These are phyloP conservation scores for Ctenicera cuprea DNA, from an alignment of 2,888 invertebrate genomes.

Conservation along the genomic window DNA sequence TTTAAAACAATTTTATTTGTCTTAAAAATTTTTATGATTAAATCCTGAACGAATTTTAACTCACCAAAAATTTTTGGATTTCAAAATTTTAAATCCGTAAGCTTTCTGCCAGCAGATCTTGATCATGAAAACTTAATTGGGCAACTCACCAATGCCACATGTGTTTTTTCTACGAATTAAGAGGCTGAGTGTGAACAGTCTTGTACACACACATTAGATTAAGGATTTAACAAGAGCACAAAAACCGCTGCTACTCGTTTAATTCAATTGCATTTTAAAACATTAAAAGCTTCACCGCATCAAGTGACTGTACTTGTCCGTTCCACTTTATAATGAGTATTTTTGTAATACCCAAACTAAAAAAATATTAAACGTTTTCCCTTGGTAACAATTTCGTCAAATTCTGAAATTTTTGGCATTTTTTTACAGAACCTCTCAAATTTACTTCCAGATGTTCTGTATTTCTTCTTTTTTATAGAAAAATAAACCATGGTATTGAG, in stretches of 20 bases:
- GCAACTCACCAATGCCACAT: conserved; percentile 52
- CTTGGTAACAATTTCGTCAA: too few species aligned
- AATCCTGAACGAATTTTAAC: too few species aligned
- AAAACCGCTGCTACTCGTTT: conserved; percentile 27
- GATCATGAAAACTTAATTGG: conserved; percentile 43
- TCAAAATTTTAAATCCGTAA: neutral
- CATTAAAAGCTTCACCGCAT: conserved; percentile 18
- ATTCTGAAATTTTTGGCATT: too few species aligned
- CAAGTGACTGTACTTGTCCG: neutral
- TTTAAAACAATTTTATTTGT: too few species aligned
- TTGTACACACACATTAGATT: conserved; percentile 47
- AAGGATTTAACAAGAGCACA: conserved; percentile 37
- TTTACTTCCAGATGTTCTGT: too few species aligned
- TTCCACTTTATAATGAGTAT: too few species aligned
- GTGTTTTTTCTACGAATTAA: conserved; percentile 48
- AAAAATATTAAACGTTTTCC: too few species aligned
- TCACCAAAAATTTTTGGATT: neutral
- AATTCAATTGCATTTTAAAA: conserved; percentile 27
- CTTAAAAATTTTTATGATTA: too few species aligned
- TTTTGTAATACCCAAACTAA: too few species aligned
- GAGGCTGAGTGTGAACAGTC: conserved; percentile 47
- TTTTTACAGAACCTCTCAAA: too few species aligned
- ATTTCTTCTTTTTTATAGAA: too few species aligned
- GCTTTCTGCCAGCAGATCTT: neutral
- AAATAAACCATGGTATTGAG: neutral